Evolutionary conservation across 2,888 invertebrate genomes (phyloP), one percentile per base, ranked within the genome.

Genomic region (Lordiphosa fenestrarum): DNA sequence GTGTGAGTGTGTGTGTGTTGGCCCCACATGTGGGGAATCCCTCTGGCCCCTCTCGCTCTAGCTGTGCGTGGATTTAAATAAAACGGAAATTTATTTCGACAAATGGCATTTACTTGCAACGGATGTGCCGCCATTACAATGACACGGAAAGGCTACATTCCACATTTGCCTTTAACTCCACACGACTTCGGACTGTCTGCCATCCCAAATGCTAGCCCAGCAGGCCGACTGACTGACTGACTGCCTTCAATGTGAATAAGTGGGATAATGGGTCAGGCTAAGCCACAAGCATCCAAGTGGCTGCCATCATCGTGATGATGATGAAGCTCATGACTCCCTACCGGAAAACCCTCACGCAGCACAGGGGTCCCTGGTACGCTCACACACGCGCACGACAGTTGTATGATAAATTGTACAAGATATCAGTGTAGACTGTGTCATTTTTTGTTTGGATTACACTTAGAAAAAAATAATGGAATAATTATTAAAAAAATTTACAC

Each of bases 41-140:
- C 13, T 19, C 19, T 25, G 6, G 3, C 12, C 10, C 48, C 59
- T 1, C 33, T 13, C 57, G 12, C 30, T 10, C 30, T 10, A 33
- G 39, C 49, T 66, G 63, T 64, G 77, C 76, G 78, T 75, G 80
- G 85, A 80, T 80, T 80, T 80, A 80, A 80, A 84, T 80, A 80
- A 80, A 80, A 84, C 80, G 80, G 85, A 80, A 80, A 80, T 84
- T 80, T 80, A 80, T 80, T 80, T 81, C 85, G 80, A 81, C 80
- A 81, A 81, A 84, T 81, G 83, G 80, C 80, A 84, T 78, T 78
- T 84, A 84, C 77, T 78, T 78, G 84, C 77, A 77, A 84, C 84
- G 77, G 77, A 84, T 77, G 77, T 84, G 66, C 77, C 73, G 77
- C 84, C 77, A 78, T 78, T 78, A 78, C 82, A 71, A 73, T 65